These are phyloP conservation scores for Branchinecta lynchi DNA, from an alignment of 1,140 invertebrate genomes.

Conservation along the genomic window DNA sequence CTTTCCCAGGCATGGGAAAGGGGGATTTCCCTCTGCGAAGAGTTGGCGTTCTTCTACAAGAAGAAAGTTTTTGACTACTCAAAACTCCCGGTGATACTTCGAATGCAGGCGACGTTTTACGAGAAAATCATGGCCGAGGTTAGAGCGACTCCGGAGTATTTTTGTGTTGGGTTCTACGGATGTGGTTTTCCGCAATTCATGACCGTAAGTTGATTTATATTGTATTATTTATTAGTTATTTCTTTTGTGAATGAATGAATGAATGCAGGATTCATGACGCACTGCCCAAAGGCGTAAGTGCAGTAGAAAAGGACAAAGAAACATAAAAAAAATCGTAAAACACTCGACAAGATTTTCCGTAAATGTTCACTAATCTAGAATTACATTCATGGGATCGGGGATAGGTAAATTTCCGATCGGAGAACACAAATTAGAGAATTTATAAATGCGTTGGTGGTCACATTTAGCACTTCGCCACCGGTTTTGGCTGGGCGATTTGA, in stretches of 20 bases:
- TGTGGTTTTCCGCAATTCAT: constrained; percentile 84
- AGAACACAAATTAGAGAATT: no score
- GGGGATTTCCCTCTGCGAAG: constrained; percentile 80
- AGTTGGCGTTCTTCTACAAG: constrained; percentile 77
- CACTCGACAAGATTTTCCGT: background rate
- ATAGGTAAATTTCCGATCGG: no score
- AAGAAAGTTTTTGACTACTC: constrained; percentile 75
- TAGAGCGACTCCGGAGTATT: constrained; percentile 85
- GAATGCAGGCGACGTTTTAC: constrained; percentile 71
- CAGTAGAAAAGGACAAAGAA: background rate
- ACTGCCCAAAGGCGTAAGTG: no score
- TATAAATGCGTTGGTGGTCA: no score
- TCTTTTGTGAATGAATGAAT: background rate
- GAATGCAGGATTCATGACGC: no score
- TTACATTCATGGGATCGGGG: no score
- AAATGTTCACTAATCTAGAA: no score
- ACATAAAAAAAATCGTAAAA: no score
- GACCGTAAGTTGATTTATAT: constrained; percentile 44
- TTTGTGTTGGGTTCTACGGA: constrained; percentile 90
- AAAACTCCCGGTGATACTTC: constrained; percentile 65
- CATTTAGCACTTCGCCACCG: no score
- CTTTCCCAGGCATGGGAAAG: constrained; percentile 72
- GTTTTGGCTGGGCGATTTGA: no score
- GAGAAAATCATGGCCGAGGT: constrained; percentile 76
- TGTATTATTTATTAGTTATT: constrained; percentile 15